Evolutionary conservation across 2,888 invertebrate species (phyloP), one percentile per base, ranked within the genome.

Genomic region (Autographa pulchrina): DNA sequence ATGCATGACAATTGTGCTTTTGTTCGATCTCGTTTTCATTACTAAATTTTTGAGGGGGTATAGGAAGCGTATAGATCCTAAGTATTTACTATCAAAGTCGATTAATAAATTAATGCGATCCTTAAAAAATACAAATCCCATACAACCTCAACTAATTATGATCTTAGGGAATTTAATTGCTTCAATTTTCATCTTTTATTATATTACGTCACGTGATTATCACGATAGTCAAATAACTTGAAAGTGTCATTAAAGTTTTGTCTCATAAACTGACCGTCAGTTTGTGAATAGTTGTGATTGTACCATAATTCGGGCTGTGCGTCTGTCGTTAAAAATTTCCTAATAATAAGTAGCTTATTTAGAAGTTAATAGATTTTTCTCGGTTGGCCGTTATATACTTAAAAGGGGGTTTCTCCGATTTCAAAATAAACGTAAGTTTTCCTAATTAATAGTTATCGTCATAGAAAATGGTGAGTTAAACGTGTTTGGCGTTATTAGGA

Each of bases 251-350:
- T 11, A 38, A 38, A 16, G 16, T 11, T 32, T 62, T 58, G 38
- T 38, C 14, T 25, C 5, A 61, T 41, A 64, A 62, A 68, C 59
- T 74, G 59, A 73, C 71, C 71, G 75, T 78, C 77, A 78, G 79
- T 70, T 72, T 66, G 78, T 76, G 61, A 72, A 75, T 8, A 69
- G 35, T 78, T 86, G 85, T 86, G 85, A 89, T 78, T 85, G 81
- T 87, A 90, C 88, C 87, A 89, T 88, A 78, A 81, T 82, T 82
- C 76, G 81, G 91, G 92, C 90, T 91, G 91, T 92, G 91, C 86
- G 76, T 82, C 77, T 85, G 75, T 83, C 82, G 73, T 85, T 84
- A 81, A 74, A 71, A 80, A 75, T 74, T 71, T 80, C 66, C 77
- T 84, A 79, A 79, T 68, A 62, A 64, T 82, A 78, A 72, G 65